Conservation (phyloP, 2,888 invertebrate genomes). For the Metacarcinus magister region DNA sequence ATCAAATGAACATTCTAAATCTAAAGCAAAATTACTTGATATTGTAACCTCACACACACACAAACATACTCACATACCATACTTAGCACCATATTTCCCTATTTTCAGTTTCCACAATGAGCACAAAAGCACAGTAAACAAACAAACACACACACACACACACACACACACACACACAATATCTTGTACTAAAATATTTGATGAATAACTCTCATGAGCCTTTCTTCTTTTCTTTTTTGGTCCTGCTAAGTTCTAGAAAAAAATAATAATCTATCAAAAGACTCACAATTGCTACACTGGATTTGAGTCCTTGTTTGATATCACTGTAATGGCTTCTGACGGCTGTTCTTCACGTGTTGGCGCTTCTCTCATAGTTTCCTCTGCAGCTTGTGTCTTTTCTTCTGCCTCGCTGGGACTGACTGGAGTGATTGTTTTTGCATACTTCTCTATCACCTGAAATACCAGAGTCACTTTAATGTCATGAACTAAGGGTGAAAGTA, state of each 20-base stretch:
- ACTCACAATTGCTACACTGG: not conserved
- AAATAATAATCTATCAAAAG: not conserved
- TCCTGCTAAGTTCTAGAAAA: not conserved
- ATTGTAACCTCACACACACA: not conserved
- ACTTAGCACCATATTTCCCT: constrained; percentile 20
- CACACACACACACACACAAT: not conserved
- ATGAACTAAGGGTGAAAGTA: too few species aligned
- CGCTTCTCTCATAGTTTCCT: not conserved
- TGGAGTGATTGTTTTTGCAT: not conserved
- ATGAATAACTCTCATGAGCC: not conserved
- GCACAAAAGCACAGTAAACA: not conserved
- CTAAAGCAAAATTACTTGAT: too few species aligned
- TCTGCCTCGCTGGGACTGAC: not conserved
- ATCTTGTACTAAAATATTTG: constrained; percentile 38
- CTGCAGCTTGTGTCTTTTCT: not conserved
- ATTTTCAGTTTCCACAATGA: not conserved
- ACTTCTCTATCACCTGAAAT: constrained; percentile 57
- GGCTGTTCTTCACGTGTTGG: not conserved
- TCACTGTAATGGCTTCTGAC: not conserved
- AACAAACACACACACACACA: not conserved
- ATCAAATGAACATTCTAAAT: not conserved
- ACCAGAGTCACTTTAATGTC: not conserved
- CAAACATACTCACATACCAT: constrained; percentile 49
- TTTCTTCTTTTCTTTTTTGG: not conserved
- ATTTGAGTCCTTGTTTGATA: not conserved